Base-by-base conservation (phyloP, 2,797 vertebrate species). In the Percopsis omiscomaycus region DNA sequence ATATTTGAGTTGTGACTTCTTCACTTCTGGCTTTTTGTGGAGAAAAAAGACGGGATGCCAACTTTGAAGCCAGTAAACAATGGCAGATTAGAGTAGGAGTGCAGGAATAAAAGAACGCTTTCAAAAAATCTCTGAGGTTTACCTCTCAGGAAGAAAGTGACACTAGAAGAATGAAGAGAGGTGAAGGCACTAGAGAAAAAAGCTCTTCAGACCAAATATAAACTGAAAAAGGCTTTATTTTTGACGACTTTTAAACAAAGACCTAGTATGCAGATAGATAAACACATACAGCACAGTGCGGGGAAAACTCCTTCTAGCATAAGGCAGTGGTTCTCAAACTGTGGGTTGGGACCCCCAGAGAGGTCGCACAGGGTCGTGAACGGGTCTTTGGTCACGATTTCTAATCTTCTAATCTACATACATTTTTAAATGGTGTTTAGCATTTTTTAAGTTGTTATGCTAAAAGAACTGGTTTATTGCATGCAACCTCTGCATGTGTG, bases 51-150 rank as follows among this genome's bases (percentile, higher is more conserved):
- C 50, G 61, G 53, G 66, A 44, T 22, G 55, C 28, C 61, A 72
- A 66, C 76, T 89, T 79, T 79, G 80, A 85, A 83, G 81, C 64
- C 54, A 67, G 59, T 64, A 77, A 77, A 76, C 73, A 65, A 69
- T 61, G 28, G 60, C 70, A 80, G 75, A 68, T 84, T 67, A 69
- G 61, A 57, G 67, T 69, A 76, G 72, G 56, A 78, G 59, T 5
- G 56, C 63, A 55, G 60, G 27, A 83, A 72, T 71, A 42, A 73
- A 73, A 85, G 64, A 47, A 67, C 63, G 73, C 73, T 84, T 79
- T 79, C 52, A 71, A 63, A 69, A 66, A 15, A 68, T 69, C 58
- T 63, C 56, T 62, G 45, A 77, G 64, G 70, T 74, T 78, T 50
- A 75, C 80, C 66, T 75, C 55, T 47, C 13, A 12, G 27, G 9